Conservation (phyloP, 2,888 invertebrate genomes). For the Cryptophagus acutangulus region DNA sequence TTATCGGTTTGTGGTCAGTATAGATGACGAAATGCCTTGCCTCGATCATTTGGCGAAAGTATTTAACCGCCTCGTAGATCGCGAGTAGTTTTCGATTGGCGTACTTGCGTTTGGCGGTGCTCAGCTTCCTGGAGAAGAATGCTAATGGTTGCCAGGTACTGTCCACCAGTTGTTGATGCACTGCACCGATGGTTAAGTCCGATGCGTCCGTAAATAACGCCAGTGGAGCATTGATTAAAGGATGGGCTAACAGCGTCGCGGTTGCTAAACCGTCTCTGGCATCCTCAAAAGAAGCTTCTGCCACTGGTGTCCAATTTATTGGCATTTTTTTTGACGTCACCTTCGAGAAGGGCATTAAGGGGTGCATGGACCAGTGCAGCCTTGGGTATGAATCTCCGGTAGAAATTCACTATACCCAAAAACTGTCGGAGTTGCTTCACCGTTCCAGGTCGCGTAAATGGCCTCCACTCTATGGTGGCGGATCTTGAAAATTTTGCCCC, state of each 20-base stretch:
- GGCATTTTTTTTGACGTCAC: too few relatives aligned
- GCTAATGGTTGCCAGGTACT: conserved; percentile 35
- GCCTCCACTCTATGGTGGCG: too few relatives aligned
- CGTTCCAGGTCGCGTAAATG: too few relatives aligned
- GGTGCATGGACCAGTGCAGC: too few relatives aligned
- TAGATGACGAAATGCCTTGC: conserved; percentile 8
- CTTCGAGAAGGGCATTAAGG: too few relatives aligned
- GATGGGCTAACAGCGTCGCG: conserved; percentile 8
- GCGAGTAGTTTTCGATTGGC: conserved; percentile 25
- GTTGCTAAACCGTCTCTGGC: conserved; percentile 5
- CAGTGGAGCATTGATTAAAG: not conserved
- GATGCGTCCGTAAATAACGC: conserved; percentile 12
- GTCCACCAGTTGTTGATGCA: conserved; percentile 35
- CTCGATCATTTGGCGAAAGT: conserved; percentile 10
- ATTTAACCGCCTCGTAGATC: conserved; percentile 10
- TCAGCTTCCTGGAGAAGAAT: conserved; percentile 40
- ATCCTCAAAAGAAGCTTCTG: conserved; percentile 8
- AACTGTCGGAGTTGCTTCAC: too few relatives aligned
- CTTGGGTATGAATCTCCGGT: too few relatives aligned
- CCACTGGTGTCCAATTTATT: too few relatives aligned
- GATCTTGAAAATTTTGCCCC: too few relatives aligned
- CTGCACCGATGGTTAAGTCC: conserved; percentile 36
- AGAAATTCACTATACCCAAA: too few relatives aligned
- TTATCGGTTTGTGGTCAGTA: conserved; percentile 41
- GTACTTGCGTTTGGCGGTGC: conserved; percentile 36